Base-by-base conservation (phyloP, 2,888 invertebrate genomes). In the Phalera bucephala region DNA sequence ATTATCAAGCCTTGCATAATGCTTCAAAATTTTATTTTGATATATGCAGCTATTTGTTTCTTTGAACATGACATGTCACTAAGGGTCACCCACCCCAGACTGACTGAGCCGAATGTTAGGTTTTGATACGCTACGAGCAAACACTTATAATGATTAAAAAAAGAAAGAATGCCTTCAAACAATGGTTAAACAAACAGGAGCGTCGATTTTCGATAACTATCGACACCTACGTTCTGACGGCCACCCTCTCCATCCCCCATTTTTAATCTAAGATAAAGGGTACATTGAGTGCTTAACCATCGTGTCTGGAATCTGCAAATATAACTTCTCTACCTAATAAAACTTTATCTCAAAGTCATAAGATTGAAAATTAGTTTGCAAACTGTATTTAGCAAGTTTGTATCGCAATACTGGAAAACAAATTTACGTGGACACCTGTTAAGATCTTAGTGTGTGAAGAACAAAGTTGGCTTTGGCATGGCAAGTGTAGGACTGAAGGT, bases 211-310 rank as follows among this genome's bases (percentile, higher is more conserved):
- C 61, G 58, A 58, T 58, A 58, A 51, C 52, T 49, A 52, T 56
- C 55, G 50, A 52, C 47, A 58, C 61, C 60, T 52, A 55, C 40
- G 40, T 61, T 55, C 45, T 46, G 45, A 54, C 47, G 45, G 45
- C 51, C 62, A 54, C 53, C 58, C 63, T 67, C 64, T 8, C n/a
- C n/a, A 11, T 10, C 14, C 8, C 72, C 76, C 66, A 68, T 83
- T 87, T 85, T 85, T 86, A 85, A 87, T 87, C 87, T 85, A 70
- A 86, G 85, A 86, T 87, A 87, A 86, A 86, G 81, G 80, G 77
- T 81, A 80, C 80, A 85, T 86, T 81, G 85, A 85, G 82, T 81
- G 72, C 82, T 80, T 82, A 84, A 81, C 80, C 77, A 71, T 78
- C 79, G 66, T 68, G 73, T 73, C 75, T 72, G 58, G 49, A 40